A percentile compares a stretch with the other conserved stretches of the same genome.
These are phyloP conservation scores for Amiota mariae DNA, from an alignment of 2,888 invertebrate genomes.

Conservation along the genomic window DNA sequence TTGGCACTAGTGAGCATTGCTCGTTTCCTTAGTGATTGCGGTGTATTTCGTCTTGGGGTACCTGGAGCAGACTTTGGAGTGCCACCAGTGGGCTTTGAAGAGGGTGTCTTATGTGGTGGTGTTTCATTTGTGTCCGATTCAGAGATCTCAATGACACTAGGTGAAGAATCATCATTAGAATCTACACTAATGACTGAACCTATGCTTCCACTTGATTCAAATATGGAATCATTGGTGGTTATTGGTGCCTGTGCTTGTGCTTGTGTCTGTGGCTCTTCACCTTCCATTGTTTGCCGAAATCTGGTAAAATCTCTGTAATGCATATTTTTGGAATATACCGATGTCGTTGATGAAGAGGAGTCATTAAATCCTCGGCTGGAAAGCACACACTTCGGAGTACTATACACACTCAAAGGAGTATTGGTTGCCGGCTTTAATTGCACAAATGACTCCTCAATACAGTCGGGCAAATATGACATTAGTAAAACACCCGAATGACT, in stretches of 20 bases:
- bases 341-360: slow-evolving; percentile 63
- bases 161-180: slow-evolving; percentile 56
- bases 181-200: slow-evolving; percentile 54
- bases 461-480: slow-evolving; percentile 71
- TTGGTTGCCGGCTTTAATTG: slow-evolving; percentile 53
- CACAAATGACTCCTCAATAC: slow-evolving; percentile 67
- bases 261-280: not conserved
- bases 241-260: not conserved
- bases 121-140: slow-evolving; percentile 41
- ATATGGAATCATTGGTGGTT: slow-evolving; percentile 24
- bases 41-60: slow-evolving; percentile 59
- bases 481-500: slow-evolving; percentile 66
- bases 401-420: slow-evolving; percentile 52
- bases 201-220: not conserved
- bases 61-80: slow-evolving; percentile 6
- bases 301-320: slow-evolving; percentile 69
- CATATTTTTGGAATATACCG: slow-evolving; percentile 58
- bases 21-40: slow-evolving; percentile 67
- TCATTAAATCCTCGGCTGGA: too few species aligned
- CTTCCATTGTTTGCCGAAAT: slow-evolving; percentile 38
- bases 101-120: slow-evolving; percentile 42
- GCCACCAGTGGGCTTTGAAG: too few species aligned
- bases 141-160: slow-evolving; percentile 60
- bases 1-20: slow-evolving; percentile 68
- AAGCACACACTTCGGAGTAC: slow-evolving; percentile 62